Evolutionary conservation across 2,797 vertebrate genomes (phyloP), one percentile per base, ranked within the genome.

Genomic region (Sebastes cheni): DNA sequence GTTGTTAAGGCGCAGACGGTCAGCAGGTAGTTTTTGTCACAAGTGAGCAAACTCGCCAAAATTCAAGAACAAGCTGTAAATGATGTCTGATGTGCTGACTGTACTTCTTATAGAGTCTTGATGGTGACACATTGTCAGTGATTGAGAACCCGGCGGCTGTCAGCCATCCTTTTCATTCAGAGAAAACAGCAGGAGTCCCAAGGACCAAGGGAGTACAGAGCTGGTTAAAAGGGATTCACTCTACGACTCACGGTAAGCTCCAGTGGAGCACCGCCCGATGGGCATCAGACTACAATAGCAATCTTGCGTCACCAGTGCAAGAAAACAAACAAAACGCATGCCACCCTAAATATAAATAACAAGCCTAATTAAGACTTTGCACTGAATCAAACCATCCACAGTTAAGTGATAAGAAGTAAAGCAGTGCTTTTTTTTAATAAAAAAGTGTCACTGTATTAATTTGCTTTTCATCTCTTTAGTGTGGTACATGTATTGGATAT

Each of bases 61-160:
- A 75, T 20, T 68, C 56, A 18, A 18, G 27, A 82, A 56, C 4
- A 8, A 50, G 64, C 61, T 29, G 59, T 13, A 67, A 80, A 69
- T 30, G 65, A 77, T 54, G n/a, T 67, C 36, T 86, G 66, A 88
- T 2, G 3, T 61, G 58, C 67, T n/a, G 32, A 34, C 52, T 91
- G 71, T 79, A 8, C 72, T 81, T 82, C 72, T 89, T 81, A 12
- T 67, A 96, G 95, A 96, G 91, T 95, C 86, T 93, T 81, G 92
- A 94, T 88, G 92, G 89, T 88, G 91, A 93, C 80, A 54, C 82
- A 61, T 79, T 94, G 85, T 93, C 93, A 72, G 94, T 94, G 90
- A 95, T 92, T 77, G 95, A 95, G 92, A 96, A 95, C 62, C 92
- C 93, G 56, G 90, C 22, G 18, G 92, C 92, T 27, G 72, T 92